Evolutionary conservation across 1,140 invertebrate species (phyloP).

Genomic region (Calosoma granatense): DNA sequence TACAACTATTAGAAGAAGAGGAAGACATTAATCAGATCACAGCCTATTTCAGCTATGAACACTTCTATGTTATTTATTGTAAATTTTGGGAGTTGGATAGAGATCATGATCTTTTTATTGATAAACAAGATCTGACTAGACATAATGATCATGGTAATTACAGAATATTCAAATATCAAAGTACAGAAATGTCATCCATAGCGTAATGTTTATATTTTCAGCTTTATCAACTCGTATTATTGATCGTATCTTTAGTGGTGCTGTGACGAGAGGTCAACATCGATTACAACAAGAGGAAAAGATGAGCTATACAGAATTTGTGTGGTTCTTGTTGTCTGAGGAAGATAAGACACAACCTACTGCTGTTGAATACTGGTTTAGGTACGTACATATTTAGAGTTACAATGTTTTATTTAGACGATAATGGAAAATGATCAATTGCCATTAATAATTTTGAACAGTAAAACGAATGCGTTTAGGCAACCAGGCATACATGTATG

Average conservation of each 20-base stretch:
- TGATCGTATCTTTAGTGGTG: slow-evolving; percentile 94
- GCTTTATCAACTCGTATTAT: slow-evolving; percentile 92
- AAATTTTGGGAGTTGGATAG: slow-evolving; percentile 99
- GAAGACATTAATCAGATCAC: slow-evolving; percentile 97
- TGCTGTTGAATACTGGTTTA: slow-evolving; percentile 87
- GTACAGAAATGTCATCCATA: neutral
- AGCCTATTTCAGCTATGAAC: slow-evolving; percentile 98
- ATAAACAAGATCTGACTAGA: slow-evolving; percentile 83
- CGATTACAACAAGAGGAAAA: slow-evolving; percentile 40
- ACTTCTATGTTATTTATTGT: slow-evolving; percentile 99
- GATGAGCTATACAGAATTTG: slow-evolving; percentile 98
- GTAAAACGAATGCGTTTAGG: neutral
- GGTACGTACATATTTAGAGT: slow-evolving; percentile 39
- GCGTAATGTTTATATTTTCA: too few relatives aligned
- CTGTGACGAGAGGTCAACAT: slow-evolving; percentile 71
- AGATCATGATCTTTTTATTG: slow-evolving; percentile 96
- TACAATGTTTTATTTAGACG: slow-evolving; percentile 9
- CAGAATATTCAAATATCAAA: slow-evolving; percentile 5
- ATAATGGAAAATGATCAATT: neutral
- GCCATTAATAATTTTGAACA: neutral
- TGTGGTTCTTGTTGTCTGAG: slow-evolving; percentile 97
- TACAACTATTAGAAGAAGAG: slow-evolving; percentile 73
- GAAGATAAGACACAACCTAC: slow-evolving; percentile 97
- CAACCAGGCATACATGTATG: neutral
- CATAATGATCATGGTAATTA: slow-evolving; percentile 89